Evolutionary conservation across 2,797 vertebrate species (phyloP).

Genomic region (Cottoperca gobio): DNA sequence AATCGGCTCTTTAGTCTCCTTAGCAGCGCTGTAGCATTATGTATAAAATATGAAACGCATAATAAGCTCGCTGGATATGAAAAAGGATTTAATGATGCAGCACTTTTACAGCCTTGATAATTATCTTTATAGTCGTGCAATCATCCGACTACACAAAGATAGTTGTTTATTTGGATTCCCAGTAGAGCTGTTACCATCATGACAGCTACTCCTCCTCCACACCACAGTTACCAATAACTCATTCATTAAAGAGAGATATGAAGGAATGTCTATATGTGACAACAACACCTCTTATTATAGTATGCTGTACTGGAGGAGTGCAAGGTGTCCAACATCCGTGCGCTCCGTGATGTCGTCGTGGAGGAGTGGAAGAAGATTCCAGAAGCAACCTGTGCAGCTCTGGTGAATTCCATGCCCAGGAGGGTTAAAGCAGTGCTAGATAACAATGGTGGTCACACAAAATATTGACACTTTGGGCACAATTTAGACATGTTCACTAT

Average conservation of each 20-base stretch:
- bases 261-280: not conserved
- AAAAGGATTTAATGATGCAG: constrained; percentile 2
- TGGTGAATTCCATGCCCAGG: no score
- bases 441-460: no score
- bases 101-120: constrained; percentile 22
- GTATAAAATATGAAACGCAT: constrained; percentile 25
- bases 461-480: no score
- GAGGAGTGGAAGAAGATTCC: no score
- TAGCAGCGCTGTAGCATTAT: constrained; percentile 11
- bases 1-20: constrained; percentile 35
- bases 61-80: constrained; percentile 2
- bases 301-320: no score
- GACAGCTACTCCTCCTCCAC: not conserved
- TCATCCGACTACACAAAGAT: constrained; percentile 19
- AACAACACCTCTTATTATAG: not conserved
- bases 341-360: no score
- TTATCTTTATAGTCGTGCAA: constrained; percentile 16
- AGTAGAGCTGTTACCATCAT: constrained; percentile 1
- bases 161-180: constrained; percentile 15
- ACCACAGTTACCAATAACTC: not conserved
- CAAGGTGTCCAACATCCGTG: no score
- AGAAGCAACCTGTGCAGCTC: no score
- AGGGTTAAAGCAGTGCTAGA: no score
- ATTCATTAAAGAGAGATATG: not conserved
- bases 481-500: no score